phyloP scores from a whole-genome alignment of 64 coral and sea anemone species.

The Actinia equina region DNA sequence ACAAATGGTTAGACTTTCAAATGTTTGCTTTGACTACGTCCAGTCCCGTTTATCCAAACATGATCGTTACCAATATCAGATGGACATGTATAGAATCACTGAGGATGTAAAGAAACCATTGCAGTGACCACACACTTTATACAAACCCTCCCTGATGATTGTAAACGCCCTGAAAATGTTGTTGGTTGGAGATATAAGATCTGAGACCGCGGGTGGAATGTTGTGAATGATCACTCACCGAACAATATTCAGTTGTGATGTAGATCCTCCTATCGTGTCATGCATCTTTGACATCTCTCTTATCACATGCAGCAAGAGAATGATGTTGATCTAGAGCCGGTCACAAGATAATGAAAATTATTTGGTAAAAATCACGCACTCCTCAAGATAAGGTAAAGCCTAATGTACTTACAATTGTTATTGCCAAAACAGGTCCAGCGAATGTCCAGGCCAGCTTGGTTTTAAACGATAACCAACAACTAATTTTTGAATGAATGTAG shows the following conservation, averaged over 20 bases:
- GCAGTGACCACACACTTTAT: not conserved
- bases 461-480: conserved; percentile 32
- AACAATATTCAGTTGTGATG: not conserved
- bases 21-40: no score
- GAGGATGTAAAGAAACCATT: no score
- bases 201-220: no score
- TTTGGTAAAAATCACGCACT: not conserved
- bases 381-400: no score
- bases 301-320: conserved; percentile 3
- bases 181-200: no score
- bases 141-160: no score
- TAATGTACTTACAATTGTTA: conserved; percentile 11
- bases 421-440: conserved; percentile 5
- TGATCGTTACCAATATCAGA: no score
- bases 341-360: not conserved
- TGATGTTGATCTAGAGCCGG: not conserved
- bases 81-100: no score
- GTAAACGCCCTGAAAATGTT: no score
- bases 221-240: not conserved
- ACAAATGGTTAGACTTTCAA: no score
- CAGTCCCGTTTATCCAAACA: no score
- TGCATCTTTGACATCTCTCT: conserved; percentile 8
- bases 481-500: not conserved
- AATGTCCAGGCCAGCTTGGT: conserved; percentile 19
- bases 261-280: not conserved